Base-by-base conservation (phyloP, 2,888 invertebrate species). In the Parnassius apollo region DNA sequence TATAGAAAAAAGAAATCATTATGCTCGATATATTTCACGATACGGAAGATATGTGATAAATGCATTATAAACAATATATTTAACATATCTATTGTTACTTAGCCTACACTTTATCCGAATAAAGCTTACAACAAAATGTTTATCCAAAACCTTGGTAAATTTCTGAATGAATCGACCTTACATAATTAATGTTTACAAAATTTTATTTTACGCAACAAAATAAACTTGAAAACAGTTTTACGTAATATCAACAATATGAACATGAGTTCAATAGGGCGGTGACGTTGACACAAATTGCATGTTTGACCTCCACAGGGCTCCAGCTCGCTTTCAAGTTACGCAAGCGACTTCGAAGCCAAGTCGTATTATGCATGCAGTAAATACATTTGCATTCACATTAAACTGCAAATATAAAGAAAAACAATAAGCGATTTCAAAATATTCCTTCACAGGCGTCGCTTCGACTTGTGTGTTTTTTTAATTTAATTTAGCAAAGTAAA, bases 271-370 rank as follows among this genome's bases (percentile, higher is more conserved):
- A 48, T 18, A 51, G 51, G 42, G 44, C 51, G 12, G 51, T 57
- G 61, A 61, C 57, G 51, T 42, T 56, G 61, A 56, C 61, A 56
- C 61, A 46, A 57, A 57, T 61, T 42, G 52, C 52, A 46, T 3
- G 52, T 42, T 35, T 52, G 61, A 61, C 56, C 61, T 61, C 57
- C 61, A 46, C 45, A 61, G 61, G 57, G 60, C 60, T 55, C 9
- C 48, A 35, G 44, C n/a, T n/a, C 48, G 48, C 56, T 57, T 57
- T 61, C 44, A 55, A 53, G 12, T 61, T 61, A 57, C 45, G 61
- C 61, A 61, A 61, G 35, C 51, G 45, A 11, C 42, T 48, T 42
- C 48, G 44, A 22, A 56, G 8, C 8, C 25, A 42, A 42, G 22
- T 22, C 22, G 44, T 13, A 11, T 25, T 46, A 35, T 50, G 57